phyloP scores from a whole-genome alignment of 2,888 invertebrate genomes.

The Adela reaumurella region DNA sequence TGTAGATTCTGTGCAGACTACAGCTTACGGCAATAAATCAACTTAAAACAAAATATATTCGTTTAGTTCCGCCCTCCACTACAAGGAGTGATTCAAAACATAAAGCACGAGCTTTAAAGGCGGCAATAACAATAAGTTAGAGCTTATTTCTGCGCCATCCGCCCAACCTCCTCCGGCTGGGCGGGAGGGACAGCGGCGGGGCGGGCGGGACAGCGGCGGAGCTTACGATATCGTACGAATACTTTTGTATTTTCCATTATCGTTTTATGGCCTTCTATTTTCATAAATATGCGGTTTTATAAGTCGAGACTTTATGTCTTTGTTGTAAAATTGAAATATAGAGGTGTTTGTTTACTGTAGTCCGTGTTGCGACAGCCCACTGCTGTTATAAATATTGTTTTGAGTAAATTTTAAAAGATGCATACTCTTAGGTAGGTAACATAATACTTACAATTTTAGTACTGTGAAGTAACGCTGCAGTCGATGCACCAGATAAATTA shows the following conservation, averaged over 20 bases:
- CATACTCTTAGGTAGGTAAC: too few species aligned
- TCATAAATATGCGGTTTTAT: conserved; percentile 47
- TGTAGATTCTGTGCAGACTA: too few species aligned
- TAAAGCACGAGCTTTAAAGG: conserved; percentile 52
- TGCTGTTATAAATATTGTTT: too few species aligned
- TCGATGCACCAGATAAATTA: too few species aligned
- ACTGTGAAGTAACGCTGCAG: too few species aligned
- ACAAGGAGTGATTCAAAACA: conserved; percentile 21
- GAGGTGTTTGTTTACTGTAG: too few species aligned
- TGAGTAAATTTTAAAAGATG: too few species aligned
- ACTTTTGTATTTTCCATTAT: conserved; percentile 52
- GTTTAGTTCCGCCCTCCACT: neutral
- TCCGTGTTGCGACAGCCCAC: too few species aligned
- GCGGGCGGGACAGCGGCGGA: neutral
- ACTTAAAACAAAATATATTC: neutral
- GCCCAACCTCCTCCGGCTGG: too few species aligned
- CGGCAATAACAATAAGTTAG: conserved; percentile 58
- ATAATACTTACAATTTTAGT: too few species aligned
- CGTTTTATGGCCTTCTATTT: conserved; percentile 47
- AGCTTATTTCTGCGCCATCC: conserved; percentile 22
- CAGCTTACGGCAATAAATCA: neutral
- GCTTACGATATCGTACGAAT: neutral
- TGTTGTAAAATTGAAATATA: too few species aligned
- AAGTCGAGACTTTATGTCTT: too few species aligned
- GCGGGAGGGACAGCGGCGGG: neutral